Percentiles rank a stretch among this genome's conserved stretches.
Evolutionary conservation across 2,888 invertebrate genomes (phyloP).

Genomic region (Seira ritae): DNA sequence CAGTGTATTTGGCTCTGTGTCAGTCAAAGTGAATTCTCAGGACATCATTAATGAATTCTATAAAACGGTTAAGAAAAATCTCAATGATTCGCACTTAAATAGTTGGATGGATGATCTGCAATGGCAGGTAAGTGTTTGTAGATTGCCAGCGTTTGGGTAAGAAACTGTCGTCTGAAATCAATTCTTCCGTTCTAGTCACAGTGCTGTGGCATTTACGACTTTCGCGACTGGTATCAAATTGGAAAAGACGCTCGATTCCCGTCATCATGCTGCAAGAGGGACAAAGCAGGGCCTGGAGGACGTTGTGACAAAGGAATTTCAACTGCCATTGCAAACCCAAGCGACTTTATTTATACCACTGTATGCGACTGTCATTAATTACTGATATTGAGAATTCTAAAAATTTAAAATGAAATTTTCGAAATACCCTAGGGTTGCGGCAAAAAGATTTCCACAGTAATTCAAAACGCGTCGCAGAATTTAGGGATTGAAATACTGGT

Average conservation of each 20-base stretch:
- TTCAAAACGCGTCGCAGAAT: background rate
- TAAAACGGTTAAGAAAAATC: constrained; percentile 16
- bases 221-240: background rate
- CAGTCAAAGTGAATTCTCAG: constrained; percentile 3
- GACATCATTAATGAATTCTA: constrained; percentile 35
- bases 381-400: too few species aligned
- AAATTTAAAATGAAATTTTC: too few species aligned
- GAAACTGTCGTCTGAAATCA: background rate
- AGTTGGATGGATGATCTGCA: constrained; percentile 48
- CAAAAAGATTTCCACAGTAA: background rate
- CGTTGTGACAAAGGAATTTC: too few species aligned
- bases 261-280: constrained; percentile 25
- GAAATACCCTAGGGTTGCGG: background rate
- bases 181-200: background rate
- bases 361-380: too few species aligned
- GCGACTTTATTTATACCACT: too few species aligned
- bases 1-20: constrained; percentile 39
- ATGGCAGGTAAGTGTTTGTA: constrained; percentile 38
- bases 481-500: constrained; percentile 26
- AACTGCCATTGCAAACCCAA: too few species aligned
- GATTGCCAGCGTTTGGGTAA: background rate
- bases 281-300: background rate
- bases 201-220: constrained; percentile 48
- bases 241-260: background rate
- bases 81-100: background rate